phyloP scores from a whole-genome alignment of 2,797 vertebrate species.

The Molossus molossus region DNA sequence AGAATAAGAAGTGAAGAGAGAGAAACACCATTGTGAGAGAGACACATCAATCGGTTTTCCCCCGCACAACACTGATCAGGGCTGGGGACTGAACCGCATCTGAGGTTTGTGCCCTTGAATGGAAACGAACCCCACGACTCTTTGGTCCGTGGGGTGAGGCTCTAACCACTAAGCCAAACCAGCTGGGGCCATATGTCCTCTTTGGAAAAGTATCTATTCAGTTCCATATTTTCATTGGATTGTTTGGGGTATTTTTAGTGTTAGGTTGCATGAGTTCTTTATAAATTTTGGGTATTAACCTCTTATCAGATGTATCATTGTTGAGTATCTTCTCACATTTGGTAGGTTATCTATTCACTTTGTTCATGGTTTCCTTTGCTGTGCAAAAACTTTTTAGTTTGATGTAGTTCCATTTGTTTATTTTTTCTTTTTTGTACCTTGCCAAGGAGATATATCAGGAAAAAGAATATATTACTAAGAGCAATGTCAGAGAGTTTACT shows the following conservation, averaged over 20 bases:
- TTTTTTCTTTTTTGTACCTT: not conserved
- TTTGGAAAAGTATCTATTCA: not conserved
- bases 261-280: not conserved
- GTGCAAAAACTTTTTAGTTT: not conserved
- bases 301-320: not conserved
- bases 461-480: not conserved
- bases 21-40: too few species aligned
- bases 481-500: not conserved
- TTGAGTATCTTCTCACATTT: not conserved
- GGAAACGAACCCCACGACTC: too few species aligned
- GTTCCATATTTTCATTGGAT: not conserved
- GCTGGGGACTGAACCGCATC: too few species aligned
- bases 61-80: too few species aligned
- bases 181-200: not conserved
- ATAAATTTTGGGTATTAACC: not conserved
- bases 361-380: not conserved
- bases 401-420: not conserved
- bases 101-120: too few species aligned
- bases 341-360: not conserved
- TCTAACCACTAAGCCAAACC: too few species aligned
- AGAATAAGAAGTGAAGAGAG: too few species aligned
- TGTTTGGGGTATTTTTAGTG: not conserved
- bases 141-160: too few species aligned
- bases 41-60: too few species aligned
- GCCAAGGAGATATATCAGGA: not conserved